Evolutionary conservation across 2,888 invertebrate genomes (phyloP).

Genomic region (Orthosia cruda): DNA sequence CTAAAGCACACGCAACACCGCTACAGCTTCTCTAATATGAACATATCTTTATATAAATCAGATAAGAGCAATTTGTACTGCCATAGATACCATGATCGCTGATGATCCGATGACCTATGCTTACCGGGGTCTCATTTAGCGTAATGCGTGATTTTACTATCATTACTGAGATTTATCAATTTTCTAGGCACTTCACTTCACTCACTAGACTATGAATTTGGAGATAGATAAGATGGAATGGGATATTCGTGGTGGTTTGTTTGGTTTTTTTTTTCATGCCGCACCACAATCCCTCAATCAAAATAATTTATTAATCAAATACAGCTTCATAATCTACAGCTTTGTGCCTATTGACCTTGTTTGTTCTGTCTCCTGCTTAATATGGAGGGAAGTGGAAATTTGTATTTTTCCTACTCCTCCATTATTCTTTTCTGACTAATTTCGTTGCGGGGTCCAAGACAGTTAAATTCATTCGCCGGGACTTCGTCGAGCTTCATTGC

Average conservation of each 20-base stretch:
- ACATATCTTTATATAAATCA: constrained; percentile 57
- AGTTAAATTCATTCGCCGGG: too few species aligned
- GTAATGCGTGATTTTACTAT: constrained; percentile 46
- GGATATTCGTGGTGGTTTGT: not conserved
- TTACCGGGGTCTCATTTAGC: constrained; percentile 53
- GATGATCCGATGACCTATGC: constrained; percentile 63
- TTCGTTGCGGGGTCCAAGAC: too few species aligned
- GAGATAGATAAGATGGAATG: constrained; percentile 13
- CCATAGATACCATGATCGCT: constrained; percentile 59
- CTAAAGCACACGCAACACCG: not conserved
- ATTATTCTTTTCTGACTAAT: too few species aligned
- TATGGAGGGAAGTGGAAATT: too few species aligned
- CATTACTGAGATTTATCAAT: constrained; percentile 59
- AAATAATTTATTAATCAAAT: too few species aligned
- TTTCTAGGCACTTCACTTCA: constrained; percentile 49
- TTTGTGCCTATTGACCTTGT: too few species aligned
- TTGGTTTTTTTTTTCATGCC: not conserved
- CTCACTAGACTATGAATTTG: constrained; percentile 36
- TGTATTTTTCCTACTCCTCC: too few species aligned
- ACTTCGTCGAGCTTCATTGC: too few species aligned
- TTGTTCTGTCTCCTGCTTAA: too few species aligned
- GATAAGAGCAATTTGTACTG: constrained; percentile 69
- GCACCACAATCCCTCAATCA: too few species aligned
- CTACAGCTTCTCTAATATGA: constrained; percentile 8
- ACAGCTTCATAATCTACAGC: too few species aligned